Percentiles rank a stretch among this genome's conserved stretches.
These are phyloP conservation scores for Probosciger aterrimus DNA, from an alignment of 2,113 vertebrate genomes.

Conservation along the genomic window DNA sequence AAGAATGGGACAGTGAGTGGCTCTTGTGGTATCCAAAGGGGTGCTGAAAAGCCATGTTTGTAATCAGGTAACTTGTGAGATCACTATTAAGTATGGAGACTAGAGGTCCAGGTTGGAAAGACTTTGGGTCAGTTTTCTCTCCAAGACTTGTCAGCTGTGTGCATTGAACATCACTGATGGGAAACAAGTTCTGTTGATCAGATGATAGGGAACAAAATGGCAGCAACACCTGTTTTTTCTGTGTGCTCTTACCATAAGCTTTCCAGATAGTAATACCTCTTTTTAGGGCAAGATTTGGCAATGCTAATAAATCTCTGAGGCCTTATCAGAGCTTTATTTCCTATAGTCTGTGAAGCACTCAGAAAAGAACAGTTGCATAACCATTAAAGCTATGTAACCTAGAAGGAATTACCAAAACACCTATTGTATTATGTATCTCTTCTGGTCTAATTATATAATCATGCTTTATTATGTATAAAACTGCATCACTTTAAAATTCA, in stretches of 20 bases:
- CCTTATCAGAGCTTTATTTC: not conserved
- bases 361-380: not conserved
- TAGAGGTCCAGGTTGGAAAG: not conserved
- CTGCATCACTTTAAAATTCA: slow-evolving; percentile 14
- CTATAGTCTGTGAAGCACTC: not conserved
- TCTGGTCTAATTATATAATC: not conserved
- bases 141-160: not conserved
- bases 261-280: not conserved
- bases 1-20: not conserved
- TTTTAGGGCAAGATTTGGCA: not conserved
- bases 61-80: not conserved
- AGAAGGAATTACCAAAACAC: slow-evolving; percentile 10
- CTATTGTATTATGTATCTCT: slow-evolving; percentile 15
- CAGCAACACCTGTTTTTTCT: not conserved
- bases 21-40: not conserved
- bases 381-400: not conserved
- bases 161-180: not conserved
- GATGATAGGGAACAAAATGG: not conserved
- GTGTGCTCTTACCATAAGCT: not conserved
- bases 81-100: not conserved
- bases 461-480: slow-evolving; percentile 54
- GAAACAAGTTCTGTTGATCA: not conserved
- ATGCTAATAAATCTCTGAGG: not conserved
- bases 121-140: not conserved
- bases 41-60: not conserved